A percentile compares a stretch with the other conserved stretches of the same genome.
Evolutionary conservation across 2,113 vertebrate species (phyloP).

Genomic region (Ailuropoda melanoleuca): DNA sequence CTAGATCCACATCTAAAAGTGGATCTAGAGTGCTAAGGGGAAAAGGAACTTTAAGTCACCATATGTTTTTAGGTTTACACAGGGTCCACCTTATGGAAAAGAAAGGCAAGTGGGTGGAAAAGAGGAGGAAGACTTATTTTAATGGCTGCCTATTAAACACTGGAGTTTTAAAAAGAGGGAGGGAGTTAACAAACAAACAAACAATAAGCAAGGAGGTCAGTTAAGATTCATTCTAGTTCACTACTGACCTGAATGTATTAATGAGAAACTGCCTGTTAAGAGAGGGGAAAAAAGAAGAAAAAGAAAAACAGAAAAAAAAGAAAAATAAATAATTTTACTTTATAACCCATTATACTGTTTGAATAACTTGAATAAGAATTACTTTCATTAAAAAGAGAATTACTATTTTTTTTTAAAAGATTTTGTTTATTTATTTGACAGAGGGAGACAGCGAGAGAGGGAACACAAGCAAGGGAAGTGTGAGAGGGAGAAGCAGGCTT

Average conservation of each 20-base stretch:
- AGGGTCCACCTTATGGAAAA: not conserved
- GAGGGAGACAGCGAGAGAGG: no score
- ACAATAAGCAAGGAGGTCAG: not conserved
- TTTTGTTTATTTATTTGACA: no score
- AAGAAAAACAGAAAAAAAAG: not conserved
- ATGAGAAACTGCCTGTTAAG: not conserved
- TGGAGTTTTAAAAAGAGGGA: not conserved
- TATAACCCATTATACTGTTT: not conserved
- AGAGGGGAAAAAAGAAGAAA: not conserved
- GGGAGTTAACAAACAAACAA: not conserved
- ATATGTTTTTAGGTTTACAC: conserved; percentile 65
- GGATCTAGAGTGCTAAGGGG: not conserved
- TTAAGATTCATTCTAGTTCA: not conserved
- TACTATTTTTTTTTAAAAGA: not conserved
- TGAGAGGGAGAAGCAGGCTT: no score
- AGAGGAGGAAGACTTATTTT: not conserved
- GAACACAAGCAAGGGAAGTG: no score
- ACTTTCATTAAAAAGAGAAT: not conserved
- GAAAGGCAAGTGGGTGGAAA: conserved; percentile 19
- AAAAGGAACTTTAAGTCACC: not conserved
- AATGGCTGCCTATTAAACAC: not conserved
- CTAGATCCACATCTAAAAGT: not conserved
- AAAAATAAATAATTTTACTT: not conserved
- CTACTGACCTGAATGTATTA: not conserved
- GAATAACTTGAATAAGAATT: not conserved